A percentile compares a stretch with the other conserved stretches of the same genome.
These are phyloP conservation scores for Azorinus chamasolen DNA, from an alignment of 2,888 invertebrate species.

Conservation along the genomic window DNA sequence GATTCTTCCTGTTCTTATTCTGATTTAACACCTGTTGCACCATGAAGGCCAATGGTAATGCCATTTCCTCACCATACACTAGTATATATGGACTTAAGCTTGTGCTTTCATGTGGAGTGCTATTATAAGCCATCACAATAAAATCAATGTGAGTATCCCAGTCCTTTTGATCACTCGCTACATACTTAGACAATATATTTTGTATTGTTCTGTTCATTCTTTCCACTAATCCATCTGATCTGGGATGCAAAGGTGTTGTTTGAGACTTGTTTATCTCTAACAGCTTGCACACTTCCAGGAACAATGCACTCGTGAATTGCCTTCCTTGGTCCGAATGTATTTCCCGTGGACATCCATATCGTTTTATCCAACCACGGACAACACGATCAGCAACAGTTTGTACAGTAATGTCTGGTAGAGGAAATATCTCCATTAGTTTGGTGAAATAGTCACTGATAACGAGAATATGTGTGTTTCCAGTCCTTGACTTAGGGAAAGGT, in stretches of 20 bases:
- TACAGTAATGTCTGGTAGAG: constrained; percentile 5
- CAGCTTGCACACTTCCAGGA: constrained; percentile 16
- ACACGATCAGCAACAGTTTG: constrained; percentile 4
- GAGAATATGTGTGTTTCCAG: constrained; percentile 6
- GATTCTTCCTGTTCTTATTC: too few relatives aligned
- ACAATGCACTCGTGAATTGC: constrained; percentile 13
- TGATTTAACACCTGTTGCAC: too few relatives aligned
- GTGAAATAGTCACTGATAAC: constrained; percentile 16
- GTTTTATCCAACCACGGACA: constrained; percentile 7
- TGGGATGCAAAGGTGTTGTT: constrained; percentile 27
- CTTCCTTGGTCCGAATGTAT: constrained; percentile 25
- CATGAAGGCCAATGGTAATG: constrained; percentile 59
- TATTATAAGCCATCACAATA: constrained; percentile 39
- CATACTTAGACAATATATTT: constrained; percentile 22
- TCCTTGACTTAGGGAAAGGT: background rate
- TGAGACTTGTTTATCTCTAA: constrained; percentile 21
- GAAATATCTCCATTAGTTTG: constrained; percentile 18
- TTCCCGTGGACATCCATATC: constrained; percentile 8
- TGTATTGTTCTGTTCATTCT: constrained; percentile 29
- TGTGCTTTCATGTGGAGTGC: constrained; percentile 29
- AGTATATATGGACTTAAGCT: constrained; percentile 33
- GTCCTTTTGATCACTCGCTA: constrained; percentile 20
- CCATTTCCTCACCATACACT: constrained; percentile 51
- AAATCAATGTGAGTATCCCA: constrained; percentile 32
- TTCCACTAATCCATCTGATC: constrained; percentile 38